Evolutionary conservation across 2,113 vertebrate genomes (phyloP), one percentile per base, ranked within the genome.

Genomic region (Phrynosoma platyrhinos): DNA sequence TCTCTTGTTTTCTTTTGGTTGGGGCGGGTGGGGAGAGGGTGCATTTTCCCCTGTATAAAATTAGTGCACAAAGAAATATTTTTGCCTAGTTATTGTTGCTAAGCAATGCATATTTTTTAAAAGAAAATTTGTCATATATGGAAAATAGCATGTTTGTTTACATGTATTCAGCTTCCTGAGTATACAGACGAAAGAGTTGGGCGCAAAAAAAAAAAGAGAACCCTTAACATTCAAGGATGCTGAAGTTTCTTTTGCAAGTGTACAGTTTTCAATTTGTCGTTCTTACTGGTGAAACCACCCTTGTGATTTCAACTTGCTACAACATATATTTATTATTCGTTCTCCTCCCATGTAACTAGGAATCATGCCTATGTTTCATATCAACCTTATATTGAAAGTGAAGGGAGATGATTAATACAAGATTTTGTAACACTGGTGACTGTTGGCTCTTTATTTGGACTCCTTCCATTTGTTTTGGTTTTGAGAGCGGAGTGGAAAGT

Each of bases 371-470:
- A 94, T 96, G 96, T 98, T 98, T 98, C 97, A 97, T 97, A 97
- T 95, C 96, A 90, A 90, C 91, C 83, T 95, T 97, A 94, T 97
- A 96, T 91, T 95, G 96, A 95, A 97, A 97, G 96, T 95, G 96
- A 97, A 97, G 95, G 97, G 96, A 97, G 97, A 97, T 96, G 97
- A 97, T 98, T 98, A 97, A 97, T 98, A 98, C 97, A 98, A 97
- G 94, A 95, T 98, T 98, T 97, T 97, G 97, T 97, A 98, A 97
- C 97, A 98, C 94, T 88, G 96, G 95, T 87, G 96, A 95, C 96
- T 97, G 93, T 95, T 1, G 92, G 81, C 94, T 95, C 90, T 91
- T 96, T 93, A 66, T 95, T 95, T 94, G 85, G 64, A 64, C 2
- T 1, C 25, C 23, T 10, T 36, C 27, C n/a, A 47, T 30, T 25